phyloP scores from a whole-genome alignment of 2,113 vertebrate genomes.

The Podarcis muralis region DNA sequence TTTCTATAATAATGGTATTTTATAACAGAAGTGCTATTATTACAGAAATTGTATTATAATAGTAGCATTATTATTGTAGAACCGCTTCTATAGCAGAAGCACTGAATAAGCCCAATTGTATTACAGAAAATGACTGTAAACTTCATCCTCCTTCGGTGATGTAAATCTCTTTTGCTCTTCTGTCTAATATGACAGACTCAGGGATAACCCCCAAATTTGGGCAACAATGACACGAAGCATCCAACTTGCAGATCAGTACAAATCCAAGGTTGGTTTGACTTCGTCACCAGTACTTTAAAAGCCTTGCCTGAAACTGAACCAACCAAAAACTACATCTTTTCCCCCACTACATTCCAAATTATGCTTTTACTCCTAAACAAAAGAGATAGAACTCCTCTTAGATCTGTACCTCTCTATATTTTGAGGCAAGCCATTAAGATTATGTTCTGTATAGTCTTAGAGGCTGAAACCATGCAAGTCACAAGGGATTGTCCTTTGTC shows the following conservation, averaged over 20 bases:
- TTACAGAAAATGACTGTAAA: constrained; percentile 77
- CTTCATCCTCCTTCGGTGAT: constrained; percentile 67
- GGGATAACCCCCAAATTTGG: constrained; percentile 36
- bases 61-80: constrained; percentile 81
- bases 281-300: constrained; percentile 56
- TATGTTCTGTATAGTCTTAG: too few species aligned
- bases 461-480: not conserved
- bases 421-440: not conserved
- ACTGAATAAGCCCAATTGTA: constrained; percentile 78
- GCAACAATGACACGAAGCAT: constrained; percentile 36
- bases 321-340: constrained; percentile 36
- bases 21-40: constrained; percentile 86
- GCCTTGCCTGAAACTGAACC: constrained; percentile 17
- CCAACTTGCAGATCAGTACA: constrained; percentile 35
- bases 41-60: constrained; percentile 84
- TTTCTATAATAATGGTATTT: constrained; percentile 85
- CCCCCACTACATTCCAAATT: not conserved
- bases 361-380: not conserved
- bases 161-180: constrained; percentile 67
- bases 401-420: not conserved
- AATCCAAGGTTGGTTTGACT: constrained; percentile 10
- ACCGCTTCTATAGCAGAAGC: constrained; percentile 73
- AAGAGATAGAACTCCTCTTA: not conserved
- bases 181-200: constrained; percentile 60
- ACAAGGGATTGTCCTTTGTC: not conserved